A percentile compares a stretch with the other conserved stretches of the same genome.
These are phyloP conservation scores for Sminthurinus signatus DNA, from an alignment of 1,140 invertebrate genomes.

Conservation along the genomic window DNA sequence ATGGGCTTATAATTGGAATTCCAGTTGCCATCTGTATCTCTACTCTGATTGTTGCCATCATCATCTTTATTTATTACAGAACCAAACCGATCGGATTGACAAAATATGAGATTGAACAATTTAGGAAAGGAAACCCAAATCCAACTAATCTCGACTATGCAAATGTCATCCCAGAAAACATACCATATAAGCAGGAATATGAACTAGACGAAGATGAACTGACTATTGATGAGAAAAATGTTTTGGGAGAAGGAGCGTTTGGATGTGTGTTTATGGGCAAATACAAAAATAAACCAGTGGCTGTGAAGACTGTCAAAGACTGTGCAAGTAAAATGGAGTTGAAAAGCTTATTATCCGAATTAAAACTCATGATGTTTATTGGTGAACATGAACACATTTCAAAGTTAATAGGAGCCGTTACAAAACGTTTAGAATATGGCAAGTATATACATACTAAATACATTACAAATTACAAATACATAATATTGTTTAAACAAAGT, in stretches of 20 bases:
- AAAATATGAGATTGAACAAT: no score
- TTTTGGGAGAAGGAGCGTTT: constrained; percentile 3
- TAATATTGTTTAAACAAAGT: neutral
- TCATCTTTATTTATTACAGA: no score
- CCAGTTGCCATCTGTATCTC: no score
- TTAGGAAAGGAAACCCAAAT: no score
- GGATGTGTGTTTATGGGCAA: neutral
- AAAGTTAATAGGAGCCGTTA: neutral
- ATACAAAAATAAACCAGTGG: neutral
- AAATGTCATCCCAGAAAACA: no score
- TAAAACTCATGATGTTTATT: constrained; percentile 5
- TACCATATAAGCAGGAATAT: no score
- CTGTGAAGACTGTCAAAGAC: constrained; percentile 6
- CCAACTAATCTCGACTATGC: no score
- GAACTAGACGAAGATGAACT: no score
- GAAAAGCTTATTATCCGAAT: constrained; percentile 3
- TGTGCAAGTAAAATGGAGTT: constrained; percentile 1
- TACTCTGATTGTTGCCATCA: no score
- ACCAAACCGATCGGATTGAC: no score
- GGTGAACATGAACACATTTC: neutral
- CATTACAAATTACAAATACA: neutral
- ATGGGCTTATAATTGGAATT: no score
- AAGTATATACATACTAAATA: neutral
- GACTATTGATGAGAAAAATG: neutral
- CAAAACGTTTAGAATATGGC: neutral